Evolutionary conservation across 2,797 vertebrate genomes (phyloP), one percentile per base, ranked within the genome.

Genomic region (Phoeniculus purpureus): DNA sequence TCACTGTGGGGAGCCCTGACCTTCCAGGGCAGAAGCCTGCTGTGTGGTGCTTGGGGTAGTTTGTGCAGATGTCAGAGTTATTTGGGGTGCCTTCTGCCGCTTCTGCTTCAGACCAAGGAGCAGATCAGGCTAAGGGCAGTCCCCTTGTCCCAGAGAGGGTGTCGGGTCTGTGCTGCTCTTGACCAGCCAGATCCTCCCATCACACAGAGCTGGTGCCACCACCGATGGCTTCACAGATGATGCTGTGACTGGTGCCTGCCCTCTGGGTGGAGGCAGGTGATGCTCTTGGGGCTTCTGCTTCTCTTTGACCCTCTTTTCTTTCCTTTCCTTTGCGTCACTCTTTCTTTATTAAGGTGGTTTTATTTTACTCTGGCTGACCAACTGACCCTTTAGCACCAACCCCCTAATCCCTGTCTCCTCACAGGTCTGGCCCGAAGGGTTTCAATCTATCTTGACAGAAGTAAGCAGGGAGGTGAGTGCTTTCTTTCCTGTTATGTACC

Each of bases 391-490:
- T 86, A 75, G 94, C 78, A 60, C 80, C 95, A 86, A 65, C 82
- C 95, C 94, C 93, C 81, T 89, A 92, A 45, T 71, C 83, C 86
- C 94, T 96, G 92, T 97, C 93, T 96, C 96, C 98, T 97, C 95
- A 55, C 98, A 98, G 98, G 98, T 98, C 98, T 99, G 97, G 98
- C 98, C 97, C 97, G 98, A 97, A 98, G 98, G 97, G 98, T 98
- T 96, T 99, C 98, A 96, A 98, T 99, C 98, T 98, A 98, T 97
- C 98, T 99, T 97, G 98, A 99, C 98, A 98, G 98, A 95, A 98
- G 98, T 98, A 99, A 99, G 91, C 98, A 98, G 98, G 98, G 98
- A 98, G 98, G 98, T 99, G 98, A 98, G 98, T 98, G 97, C 88
- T 94, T 59, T 96, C 89, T 75, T 95, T 95, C 93, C 95, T 89